Base-by-base conservation (phyloP, 2,888 invertebrate species). In the Drosophila neonasuta region DNA sequence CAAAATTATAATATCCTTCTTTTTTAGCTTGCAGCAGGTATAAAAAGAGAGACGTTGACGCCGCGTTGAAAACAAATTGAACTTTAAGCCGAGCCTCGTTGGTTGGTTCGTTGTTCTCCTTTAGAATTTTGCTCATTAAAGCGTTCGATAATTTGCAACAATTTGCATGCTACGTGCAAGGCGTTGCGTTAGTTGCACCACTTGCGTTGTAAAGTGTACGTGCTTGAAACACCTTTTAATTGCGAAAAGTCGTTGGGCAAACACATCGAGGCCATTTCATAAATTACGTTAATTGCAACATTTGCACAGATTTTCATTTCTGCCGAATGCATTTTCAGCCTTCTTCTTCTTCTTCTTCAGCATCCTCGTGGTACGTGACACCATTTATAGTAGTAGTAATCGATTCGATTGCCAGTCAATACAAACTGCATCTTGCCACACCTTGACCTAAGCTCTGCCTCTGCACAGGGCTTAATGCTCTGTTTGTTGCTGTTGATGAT, bases 281-380 rank as follows among this genome's bases (percentile, higher is more conserved):
- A 76, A 85, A 74, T 79, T 76, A 81, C 70, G 82, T 87, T 81
- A 81, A 81, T 81, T 79, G 87, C 68, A 76, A 79, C 81, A 68
- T 76, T 68, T 67, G 64, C 79, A 67, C 52, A 67, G 77, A 80
- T 77, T 75, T 68, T 42, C 57, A 63, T 58, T 57, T 42, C 3
- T 48, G 17, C 8, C 15, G 52, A 46, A 36, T 39, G 56, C 61
- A 45, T 56, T 63, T 66, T 51, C 55, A 34, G 2, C 3, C 13
- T 10, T 34, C 24, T 34, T 11, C 5, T 17, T 2, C 24, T n/a
- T n/a, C n/a, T n/a, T n/a, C n/a, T n/a, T n/a, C n/a, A n/a, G n/a
- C n/a, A 24, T 24, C 24, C 6, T 5, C 24, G 24, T 24, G 6
- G 63, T 60, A 74, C 74, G 77, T 74, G 68, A 74, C 46, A 45